Percentiles rank a stretch among this genome's conserved stretches.
Conservation (phyloP, 2,113 vertebrate species). For the Heteronetta atricapilla region DNA sequence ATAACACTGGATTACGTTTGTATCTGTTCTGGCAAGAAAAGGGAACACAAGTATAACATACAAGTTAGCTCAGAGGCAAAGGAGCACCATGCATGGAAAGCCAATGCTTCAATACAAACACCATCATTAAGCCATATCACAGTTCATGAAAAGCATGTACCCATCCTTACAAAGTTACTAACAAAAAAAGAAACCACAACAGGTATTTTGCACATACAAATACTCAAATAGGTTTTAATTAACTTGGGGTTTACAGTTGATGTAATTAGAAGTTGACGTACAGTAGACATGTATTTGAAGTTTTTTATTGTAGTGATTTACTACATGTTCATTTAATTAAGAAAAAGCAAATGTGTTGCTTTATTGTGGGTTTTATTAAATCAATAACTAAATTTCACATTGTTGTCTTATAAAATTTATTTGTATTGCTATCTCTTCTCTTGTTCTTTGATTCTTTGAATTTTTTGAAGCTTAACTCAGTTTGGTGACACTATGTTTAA, state of each 20-base stretch:
- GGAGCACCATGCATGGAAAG: constrained; percentile 19
- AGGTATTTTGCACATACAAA: constrained; percentile 76
- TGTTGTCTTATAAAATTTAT: constrained; percentile 33
- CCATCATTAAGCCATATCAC: constrained; percentile 76
- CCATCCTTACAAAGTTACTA: constrained; percentile 44
- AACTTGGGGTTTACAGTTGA: constrained; percentile 64
- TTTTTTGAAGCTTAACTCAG: neutral
- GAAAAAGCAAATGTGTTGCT: constrained; percentile 68
- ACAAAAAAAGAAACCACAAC: neutral
- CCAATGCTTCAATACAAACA: constrained; percentile 40
- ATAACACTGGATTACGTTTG: neutral
- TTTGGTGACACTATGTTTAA: neutral
- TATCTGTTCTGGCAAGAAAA: constrained; percentile 29
- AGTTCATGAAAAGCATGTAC: constrained; percentile 48
- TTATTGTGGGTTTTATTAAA: constrained; percentile 79
- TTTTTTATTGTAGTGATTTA: constrained; percentile 76
- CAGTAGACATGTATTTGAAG: constrained; percentile 70
- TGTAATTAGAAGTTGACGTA: constrained; percentile 73
- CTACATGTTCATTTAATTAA: constrained; percentile 78
- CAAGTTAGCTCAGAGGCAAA: constrained; percentile 2
- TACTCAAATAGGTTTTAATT: constrained; percentile 70
- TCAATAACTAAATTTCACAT: constrained; percentile 60
- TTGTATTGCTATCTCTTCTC: neutral
- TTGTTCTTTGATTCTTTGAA: neutral
- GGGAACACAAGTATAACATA: neutral